A percentile compares a stretch with the other conserved stretches of the same genome.
Evolutionary conservation across 2,113 vertebrate species (phyloP).

Genomic region (Hymenochirus boettgeri): DNA sequence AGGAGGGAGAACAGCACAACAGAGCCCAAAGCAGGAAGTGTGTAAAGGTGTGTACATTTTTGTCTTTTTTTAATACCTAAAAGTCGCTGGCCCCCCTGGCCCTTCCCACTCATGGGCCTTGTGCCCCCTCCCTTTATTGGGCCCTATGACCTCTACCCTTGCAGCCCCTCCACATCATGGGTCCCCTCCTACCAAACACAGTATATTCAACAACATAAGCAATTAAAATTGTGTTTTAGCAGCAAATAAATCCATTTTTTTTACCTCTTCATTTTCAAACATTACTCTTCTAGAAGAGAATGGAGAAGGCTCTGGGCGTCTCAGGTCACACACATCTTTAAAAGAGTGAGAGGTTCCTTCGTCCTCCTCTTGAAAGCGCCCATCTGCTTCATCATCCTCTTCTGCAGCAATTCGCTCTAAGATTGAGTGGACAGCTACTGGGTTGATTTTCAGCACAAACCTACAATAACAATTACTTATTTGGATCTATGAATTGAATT

Average conservation of each 20-base stretch:
- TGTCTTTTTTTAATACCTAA: too few species aligned
- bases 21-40: too few species aligned
- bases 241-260: background rate
- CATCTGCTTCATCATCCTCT: conserved; percentile 83
- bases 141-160: too few species aligned
- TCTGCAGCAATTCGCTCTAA: conserved; percentile 85
- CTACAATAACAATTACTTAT: conserved; percentile 57
- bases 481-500: too few species aligned
- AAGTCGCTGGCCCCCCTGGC: too few species aligned
- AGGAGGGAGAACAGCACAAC: too few species aligned
- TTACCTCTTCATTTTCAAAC: conserved; percentile 98
- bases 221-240: background rate
- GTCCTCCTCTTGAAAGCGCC: conserved; percentile 87
- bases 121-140: too few species aligned
- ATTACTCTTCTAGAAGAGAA: conserved; percentile 96
- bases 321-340: conserved; percentile 93
- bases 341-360: conserved; percentile 89
- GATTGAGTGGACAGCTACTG: conserved; percentile 89
- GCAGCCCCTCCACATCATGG: too few species aligned
- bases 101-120: too few species aligned
- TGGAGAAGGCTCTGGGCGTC: conserved; percentile 88
- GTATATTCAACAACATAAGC: background rate
- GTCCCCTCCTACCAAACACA: too few species aligned
- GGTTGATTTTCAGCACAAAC: conserved; percentile 89
- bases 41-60: too few species aligned